Percentiles rank a stretch among this genome's conserved stretches.
phyloP scores from a whole-genome alignment of 2,888 invertebrate species.

The Ecdyonurus torrentis region DNA sequence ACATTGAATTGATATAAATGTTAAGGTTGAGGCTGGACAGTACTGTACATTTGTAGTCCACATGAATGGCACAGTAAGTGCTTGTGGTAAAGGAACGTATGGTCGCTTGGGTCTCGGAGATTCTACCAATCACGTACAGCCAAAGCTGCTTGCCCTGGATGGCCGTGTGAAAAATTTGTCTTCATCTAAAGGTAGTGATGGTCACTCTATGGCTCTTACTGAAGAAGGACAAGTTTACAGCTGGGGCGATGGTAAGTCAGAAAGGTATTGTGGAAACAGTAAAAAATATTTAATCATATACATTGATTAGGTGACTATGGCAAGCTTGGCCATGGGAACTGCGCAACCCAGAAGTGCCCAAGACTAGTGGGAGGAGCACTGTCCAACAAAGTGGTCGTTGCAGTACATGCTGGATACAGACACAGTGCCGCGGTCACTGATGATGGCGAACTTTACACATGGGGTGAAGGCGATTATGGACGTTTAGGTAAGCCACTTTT shows the following conservation, averaged over 20 bases:
- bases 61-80: constrained; percentile 36
- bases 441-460: constrained; percentile 36
- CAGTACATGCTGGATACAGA: constrained; percentile 35
- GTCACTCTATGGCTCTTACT: constrained; percentile 36
- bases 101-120: constrained; percentile 44
- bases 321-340: constrained; percentile 36
- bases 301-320: constrained; percentile 38
- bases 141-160: constrained; percentile 35
- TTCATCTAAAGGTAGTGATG: constrained; percentile 39
- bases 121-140: constrained; percentile 38
- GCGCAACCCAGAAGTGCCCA: constrained; percentile 33
- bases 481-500: constrained; percentile 25
- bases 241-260: constrained; percentile 37
- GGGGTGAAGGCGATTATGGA: constrained; percentile 40
- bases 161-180: constrained; percentile 32
- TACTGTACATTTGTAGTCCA: constrained; percentile 44
- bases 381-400: constrained; percentile 29
- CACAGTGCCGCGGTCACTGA: constrained; percentile 39
- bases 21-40: constrained; percentile 42
- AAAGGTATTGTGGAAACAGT: too few species aligned
- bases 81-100: constrained; percentile 45
- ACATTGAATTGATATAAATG: too few species aligned
- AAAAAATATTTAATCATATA: too few species aligned
- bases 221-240: constrained; percentile 35
- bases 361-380: constrained; percentile 32